Evolutionary conservation across 2,888 invertebrate genomes (phyloP), one percentile per base, ranked within the genome.

Genomic region (Ennomos fuscantarius): DNA sequence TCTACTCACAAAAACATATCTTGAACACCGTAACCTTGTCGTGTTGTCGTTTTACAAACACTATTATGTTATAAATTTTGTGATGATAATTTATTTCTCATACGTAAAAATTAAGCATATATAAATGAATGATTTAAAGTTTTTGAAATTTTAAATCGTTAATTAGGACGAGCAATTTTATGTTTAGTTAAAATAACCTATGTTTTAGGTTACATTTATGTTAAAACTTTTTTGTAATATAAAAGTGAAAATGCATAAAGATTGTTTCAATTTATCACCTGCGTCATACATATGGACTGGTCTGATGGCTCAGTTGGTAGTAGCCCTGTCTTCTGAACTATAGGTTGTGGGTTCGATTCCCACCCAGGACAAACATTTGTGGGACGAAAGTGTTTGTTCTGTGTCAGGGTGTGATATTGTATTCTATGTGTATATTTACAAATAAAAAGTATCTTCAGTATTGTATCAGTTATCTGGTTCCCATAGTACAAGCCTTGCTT

Each of bases 1-100:
- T n/a, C n/a, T n/a, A n/a, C n/a, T n/a, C n/a, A n/a, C n/a, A n/a
- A n/a, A n/a, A n/a, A n/a, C n/a, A n/a, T n/a, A n/a, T n/a, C n/a
- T n/a, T n/a, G n/a, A n/a, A n/a, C n/a, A 24, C 6, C 24, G 13
- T 33, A 43, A n/a, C 55, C 49, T 37, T 54, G 50, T 63, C 55
- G 57, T 45, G 8, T 48, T 52, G 54, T 48, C 49, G 45, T 41
- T 43, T 33, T 37, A 46, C 31, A 49, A 41, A 42, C 45, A 45
- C 50, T 32, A 49, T 50, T 58, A 49, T 70, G 58, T 66, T 63
- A 6, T 63, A 61, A 66, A 65, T 66, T 65, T 68, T 73, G 73
- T 74, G 70, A 73, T 74, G 53, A 71, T 74, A 75, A 70, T 73
- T 74, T 73, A 74, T 72, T 66, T 6, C 24, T 24, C 6, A 66